phyloP scores from a whole-genome alignment of 2,113 vertebrate species.

The Oreotragus oreotragus region DNA sequence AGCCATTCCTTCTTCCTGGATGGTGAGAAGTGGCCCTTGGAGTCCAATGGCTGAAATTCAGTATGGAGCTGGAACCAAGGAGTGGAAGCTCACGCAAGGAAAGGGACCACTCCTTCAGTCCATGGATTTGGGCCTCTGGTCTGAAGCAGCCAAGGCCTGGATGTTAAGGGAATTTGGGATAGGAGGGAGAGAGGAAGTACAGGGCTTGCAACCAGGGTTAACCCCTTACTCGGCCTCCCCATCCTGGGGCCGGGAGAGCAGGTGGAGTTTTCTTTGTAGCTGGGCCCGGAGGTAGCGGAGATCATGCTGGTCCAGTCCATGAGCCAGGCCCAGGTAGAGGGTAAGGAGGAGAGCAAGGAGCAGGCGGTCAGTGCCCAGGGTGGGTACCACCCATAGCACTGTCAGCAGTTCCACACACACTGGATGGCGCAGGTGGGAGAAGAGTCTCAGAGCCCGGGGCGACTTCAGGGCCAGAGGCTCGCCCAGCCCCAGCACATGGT shows the following conservation, averaged over 20 bases:
- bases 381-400: slow-evolving; percentile 89
- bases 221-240: slow-evolving; percentile 29
- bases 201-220: not conserved
- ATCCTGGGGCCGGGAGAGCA: slow-evolving; percentile 75
- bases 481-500: slow-evolving; percentile 85
- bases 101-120: not conserved
- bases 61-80: not conserved
- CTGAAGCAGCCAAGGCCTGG: not conserved
- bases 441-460: slow-evolving; percentile 82
- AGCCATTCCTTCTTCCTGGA: not conserved
- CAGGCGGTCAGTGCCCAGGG: slow-evolving; percentile 86
- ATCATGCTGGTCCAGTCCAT: slow-evolving; percentile 90
- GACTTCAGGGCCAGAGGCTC: slow-evolving; percentile 88
- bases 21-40: not conserved
- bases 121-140: not conserved
- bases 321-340: slow-evolving; percentile 85
- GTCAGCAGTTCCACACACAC: slow-evolving; percentile 89
- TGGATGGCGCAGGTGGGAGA: slow-evolving; percentile 90
- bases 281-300: slow-evolving; percentile 85
- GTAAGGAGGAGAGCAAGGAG: slow-evolving; percentile 86
- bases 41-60: not conserved
- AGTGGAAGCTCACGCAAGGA: not conserved
- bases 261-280: slow-evolving; percentile 84
- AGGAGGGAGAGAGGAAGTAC: not conserved
- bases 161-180: not conserved